Conservation (phyloP, 1,140 invertebrate species). For the Micrasema longulum region DNA sequence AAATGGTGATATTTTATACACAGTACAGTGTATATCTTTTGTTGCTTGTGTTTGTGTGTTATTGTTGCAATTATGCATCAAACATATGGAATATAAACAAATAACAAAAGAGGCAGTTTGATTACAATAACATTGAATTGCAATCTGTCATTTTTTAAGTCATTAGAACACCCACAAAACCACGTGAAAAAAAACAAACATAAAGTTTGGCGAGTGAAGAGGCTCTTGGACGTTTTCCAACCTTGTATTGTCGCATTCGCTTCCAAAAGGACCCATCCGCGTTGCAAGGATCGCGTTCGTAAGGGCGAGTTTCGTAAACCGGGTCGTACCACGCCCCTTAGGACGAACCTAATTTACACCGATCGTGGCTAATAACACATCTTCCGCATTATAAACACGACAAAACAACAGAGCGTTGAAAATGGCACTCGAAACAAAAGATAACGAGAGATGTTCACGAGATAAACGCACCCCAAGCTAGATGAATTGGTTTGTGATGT, state of each 20-base stretch:
- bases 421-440: slow-evolving; percentile 6
- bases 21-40: too few relatives aligned
- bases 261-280: slow-evolving; percentile 30
- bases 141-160: slow-evolving; percentile 4
- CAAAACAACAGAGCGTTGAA: neutral
- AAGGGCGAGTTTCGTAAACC: slow-evolving; percentile 42
- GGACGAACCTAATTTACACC: slow-evolving; percentile 33
- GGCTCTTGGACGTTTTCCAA: slow-evolving; percentile 35
- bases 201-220: neutral
- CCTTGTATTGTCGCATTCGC: slow-evolving; percentile 35
- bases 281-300: slow-evolving; percentile 35
- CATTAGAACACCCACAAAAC: neutral
- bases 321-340: slow-evolving; percentile 42
- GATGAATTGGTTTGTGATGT: slow-evolving; percentile 36
- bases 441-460: slow-evolving; percentile 20
- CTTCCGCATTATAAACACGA: neutral
- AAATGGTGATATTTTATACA: too few relatives aligned
- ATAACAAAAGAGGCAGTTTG: too few relatives aligned
- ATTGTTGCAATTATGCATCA: too few relatives aligned
- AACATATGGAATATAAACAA: too few relatives aligned
- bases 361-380: slow-evolving; percentile 2
- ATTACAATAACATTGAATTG: neutral
- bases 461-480: slow-evolving; percentile 24
- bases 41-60: too few relatives aligned
- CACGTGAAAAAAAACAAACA: slow-evolving; percentile 39